phyloP scores from a whole-genome alignment of 2,888 invertebrate genomes.

The Campopleginae sp. region DNA sequence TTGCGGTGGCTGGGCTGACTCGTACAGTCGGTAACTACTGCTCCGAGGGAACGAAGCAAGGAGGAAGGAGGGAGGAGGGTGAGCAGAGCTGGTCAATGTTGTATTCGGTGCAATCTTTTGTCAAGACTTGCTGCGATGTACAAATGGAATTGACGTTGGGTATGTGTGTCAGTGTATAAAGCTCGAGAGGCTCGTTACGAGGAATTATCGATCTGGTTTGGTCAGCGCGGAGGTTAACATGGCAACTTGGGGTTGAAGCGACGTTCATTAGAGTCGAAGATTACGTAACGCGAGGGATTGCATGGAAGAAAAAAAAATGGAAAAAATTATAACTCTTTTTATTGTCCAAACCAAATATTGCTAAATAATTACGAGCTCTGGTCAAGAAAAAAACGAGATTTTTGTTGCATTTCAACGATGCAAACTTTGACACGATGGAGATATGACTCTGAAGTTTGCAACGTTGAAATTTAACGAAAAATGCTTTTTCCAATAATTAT shows the following conservation, averaged over 20 bases:
- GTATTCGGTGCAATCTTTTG: not conserved
- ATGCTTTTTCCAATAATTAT: too few species aligned
- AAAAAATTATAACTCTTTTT: not conserved
- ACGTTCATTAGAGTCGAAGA: slow-evolving; percentile 49
- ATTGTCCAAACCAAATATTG: too few species aligned
- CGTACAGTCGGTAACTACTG: slow-evolving; percentile 63
- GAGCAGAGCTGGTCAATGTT: slow-evolving; percentile 31
- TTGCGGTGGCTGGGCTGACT: slow-evolving; percentile 64
- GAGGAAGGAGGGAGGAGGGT: not conserved
- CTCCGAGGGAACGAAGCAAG: not conserved
- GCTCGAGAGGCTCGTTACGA: slow-evolving; percentile 58
- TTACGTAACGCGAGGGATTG: not conserved
- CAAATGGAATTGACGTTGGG: not conserved
- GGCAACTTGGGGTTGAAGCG: slow-evolving; percentile 3
- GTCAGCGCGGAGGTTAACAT: slow-evolving; percentile 24
- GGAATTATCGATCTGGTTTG: slow-evolving; percentile 64
- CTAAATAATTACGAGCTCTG: too few species aligned
- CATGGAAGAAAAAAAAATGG: not conserved
- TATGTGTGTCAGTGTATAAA: not conserved
- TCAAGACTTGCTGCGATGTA: not conserved
- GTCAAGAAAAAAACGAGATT: too few species aligned
- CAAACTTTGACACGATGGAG: too few species aligned
- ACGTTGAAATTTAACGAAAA: too few species aligned
- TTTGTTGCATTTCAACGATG: too few species aligned
- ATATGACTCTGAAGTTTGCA: too few species aligned